Evolutionary conservation across 2,797 vertebrate genomes (phyloP).

Genomic region (Urocyon cinereoargenteus): DNA sequence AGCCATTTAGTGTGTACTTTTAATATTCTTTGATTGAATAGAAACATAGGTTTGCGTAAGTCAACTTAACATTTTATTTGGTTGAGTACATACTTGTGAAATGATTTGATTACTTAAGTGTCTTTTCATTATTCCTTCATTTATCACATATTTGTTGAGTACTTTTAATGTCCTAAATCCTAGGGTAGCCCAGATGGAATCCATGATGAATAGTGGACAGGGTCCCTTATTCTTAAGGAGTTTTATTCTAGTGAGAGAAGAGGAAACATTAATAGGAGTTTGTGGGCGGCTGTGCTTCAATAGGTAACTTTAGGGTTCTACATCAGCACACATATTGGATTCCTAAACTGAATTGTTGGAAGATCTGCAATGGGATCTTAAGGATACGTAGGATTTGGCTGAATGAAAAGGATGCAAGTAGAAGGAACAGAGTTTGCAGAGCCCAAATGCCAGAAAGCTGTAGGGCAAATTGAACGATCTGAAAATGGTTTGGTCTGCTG

Average conservation of each 20-base stretch:
- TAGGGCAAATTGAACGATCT: neutral
- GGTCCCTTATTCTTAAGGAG: neutral
- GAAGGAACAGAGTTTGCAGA: neutral
- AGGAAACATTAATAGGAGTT: neutral
- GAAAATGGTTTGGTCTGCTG: neutral
- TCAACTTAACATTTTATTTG: neutral
- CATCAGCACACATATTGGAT: neutral
- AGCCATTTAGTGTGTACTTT: conserved; percentile 21
- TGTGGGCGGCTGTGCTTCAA: neutral
- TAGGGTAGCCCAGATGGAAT: neutral
- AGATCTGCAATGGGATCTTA: neutral
- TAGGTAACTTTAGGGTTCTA: neutral
- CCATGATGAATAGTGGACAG: neutral
- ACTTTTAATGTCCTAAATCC: neutral
- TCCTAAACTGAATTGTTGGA: neutral
- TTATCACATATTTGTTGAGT: conserved; percentile 6
- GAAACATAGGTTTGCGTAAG: neutral
- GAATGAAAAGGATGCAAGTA: neutral
- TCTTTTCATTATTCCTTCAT: neutral
- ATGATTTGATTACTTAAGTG: neutral
- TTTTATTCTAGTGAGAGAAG: neutral
- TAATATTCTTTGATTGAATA: neutral
- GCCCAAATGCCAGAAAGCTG: neutral
- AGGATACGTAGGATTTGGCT: neutral
- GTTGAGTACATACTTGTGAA: neutral